phyloP scores from a whole-genome alignment of 2,113 vertebrate genomes.

The Dromaius novaehollandiae region DNA sequence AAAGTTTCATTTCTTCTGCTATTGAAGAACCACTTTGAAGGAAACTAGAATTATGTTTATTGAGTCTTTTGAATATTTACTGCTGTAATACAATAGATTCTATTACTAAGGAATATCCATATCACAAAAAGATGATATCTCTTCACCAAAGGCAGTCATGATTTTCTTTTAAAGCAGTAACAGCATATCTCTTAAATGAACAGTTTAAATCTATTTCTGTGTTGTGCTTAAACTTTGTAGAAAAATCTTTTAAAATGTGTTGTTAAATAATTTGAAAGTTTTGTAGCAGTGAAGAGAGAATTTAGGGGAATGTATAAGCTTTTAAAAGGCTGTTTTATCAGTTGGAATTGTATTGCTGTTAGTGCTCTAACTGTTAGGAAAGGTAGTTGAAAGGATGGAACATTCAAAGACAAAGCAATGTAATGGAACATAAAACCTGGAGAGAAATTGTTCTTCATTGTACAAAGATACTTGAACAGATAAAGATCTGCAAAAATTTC shows the following conservation, averaged over 20 bases:
- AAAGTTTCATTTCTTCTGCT: slow-evolving; percentile 29
- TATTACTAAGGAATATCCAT: slow-evolving; percentile 22
- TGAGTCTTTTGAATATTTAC: slow-evolving; percentile 51
- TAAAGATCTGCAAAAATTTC: neutral
- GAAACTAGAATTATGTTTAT: slow-evolving; percentile 63
- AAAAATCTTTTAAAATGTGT: neutral
- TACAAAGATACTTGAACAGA: neutral
- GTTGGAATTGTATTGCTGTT: neutral
- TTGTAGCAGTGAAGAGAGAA: neutral
- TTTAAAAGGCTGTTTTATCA: neutral
- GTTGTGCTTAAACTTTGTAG: neutral
- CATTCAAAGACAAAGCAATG: neutral
- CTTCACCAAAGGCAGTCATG: neutral
- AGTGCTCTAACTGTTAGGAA: neutral
- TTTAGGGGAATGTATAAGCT: neutral
- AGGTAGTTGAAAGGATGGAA: neutral
- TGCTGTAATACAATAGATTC: slow-evolving; percentile 31
- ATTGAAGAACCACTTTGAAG: slow-evolving; percentile 10
- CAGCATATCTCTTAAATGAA: neutral
- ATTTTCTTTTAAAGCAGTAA: neutral
- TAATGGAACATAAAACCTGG: neutral
- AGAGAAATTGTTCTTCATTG: neutral
- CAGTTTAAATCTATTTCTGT: neutral
- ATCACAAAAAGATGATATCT: neutral
- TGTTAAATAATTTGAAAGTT: neutral